These are phyloP conservation scores for Drosophila sucinea DNA, from an alignment of 1,140 invertebrate species.

Conservation along the genomic window DNA sequence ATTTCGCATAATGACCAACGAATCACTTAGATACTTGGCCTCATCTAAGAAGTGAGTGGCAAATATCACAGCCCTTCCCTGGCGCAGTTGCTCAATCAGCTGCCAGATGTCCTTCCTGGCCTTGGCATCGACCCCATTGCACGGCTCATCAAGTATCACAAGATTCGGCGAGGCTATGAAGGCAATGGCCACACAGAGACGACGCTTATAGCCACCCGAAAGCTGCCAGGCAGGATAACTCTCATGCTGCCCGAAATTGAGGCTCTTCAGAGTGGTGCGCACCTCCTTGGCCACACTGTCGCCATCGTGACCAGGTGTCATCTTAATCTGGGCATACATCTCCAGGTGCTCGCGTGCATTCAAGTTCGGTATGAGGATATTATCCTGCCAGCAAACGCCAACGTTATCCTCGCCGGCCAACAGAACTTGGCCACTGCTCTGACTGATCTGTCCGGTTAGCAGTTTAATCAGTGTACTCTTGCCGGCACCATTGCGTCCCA, in stretches of 20 bases:
- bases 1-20: conserved; percentile 87
- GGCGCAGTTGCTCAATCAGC: conserved; percentile 87
- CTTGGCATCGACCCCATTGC: conserved; percentile 91
- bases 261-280: conserved; percentile 84
- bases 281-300: conserved; percentile 47
- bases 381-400: conserved; percentile 92
- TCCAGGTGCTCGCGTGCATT: conserved; percentile 91
- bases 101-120: conserved; percentile 90
- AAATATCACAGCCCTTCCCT: conserved; percentile 87
- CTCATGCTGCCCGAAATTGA: conserved; percentile 85
- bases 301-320: conserved; percentile 29
- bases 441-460: conserved; percentile 87
- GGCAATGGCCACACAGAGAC: conserved; percentile 87
- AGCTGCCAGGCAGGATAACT: conserved; percentile 85
- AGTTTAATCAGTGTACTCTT: conserved; percentile 92
- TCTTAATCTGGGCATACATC: conserved; percentile 87
- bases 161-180: conserved; percentile 88
- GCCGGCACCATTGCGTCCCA: conserved; percentile 94
- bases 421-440: conserved; percentile 85
- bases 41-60: conserved; percentile 90
- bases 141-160: conserved; percentile 93
- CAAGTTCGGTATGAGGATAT: conserved; percentile 91
- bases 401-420: conserved; percentile 84
- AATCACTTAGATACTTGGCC: conserved; percentile 87
- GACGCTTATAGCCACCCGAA: conserved; percentile 86